Conservation (phyloP, 2,888 invertebrate genomes). For the Dryobotodes eremita region DNA sequence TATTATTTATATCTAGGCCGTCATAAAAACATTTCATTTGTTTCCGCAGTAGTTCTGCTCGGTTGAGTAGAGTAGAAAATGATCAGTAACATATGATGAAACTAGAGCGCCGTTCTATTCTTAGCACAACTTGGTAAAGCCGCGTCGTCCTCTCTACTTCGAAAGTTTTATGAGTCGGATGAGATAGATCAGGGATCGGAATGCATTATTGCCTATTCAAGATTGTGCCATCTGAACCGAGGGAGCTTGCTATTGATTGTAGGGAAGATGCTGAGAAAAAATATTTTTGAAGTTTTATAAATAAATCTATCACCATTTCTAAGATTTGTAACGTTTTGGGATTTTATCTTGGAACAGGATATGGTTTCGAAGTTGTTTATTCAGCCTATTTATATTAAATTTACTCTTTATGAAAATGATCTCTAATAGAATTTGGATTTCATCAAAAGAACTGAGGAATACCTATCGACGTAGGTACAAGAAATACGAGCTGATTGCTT, state of each 20-base stretch:
- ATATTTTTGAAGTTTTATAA: slow-evolving; percentile 24
- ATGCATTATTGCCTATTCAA: slow-evolving; percentile 86
- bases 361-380: slow-evolving; percentile 3
- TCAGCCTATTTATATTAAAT: not conserved
- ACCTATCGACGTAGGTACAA: not conserved
- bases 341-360: not conserved
- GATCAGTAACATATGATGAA: slow-evolving; percentile 68
- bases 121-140: slow-evolving; percentile 81
- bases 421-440: slow-evolving; percentile 1
- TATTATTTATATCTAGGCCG: slow-evolving; percentile 13
- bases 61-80: slow-evolving; percentile 48
- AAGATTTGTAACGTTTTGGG: not conserved
- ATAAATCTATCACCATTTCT: slow-evolving; percentile 24
- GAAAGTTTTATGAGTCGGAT: slow-evolving; percentile 86
- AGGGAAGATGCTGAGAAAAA: slow-evolving; percentile 26
- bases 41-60: slow-evolving; percentile 46
- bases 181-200: slow-evolving; percentile 84
- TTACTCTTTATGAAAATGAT: not conserved
- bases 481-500: slow-evolving; percentile 37
- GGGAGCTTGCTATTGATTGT: slow-evolving; percentile 46
- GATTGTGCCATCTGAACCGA: slow-evolving; percentile 79
- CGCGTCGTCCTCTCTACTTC: slow-evolving; percentile 77
- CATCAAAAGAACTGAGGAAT: not conserved
- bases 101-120: slow-evolving; percentile 71
- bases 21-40: slow-evolving; percentile 29